Base-by-base conservation (phyloP, 1,140 invertebrate genomes). In the Ceratosolen fusciceps region DNA sequence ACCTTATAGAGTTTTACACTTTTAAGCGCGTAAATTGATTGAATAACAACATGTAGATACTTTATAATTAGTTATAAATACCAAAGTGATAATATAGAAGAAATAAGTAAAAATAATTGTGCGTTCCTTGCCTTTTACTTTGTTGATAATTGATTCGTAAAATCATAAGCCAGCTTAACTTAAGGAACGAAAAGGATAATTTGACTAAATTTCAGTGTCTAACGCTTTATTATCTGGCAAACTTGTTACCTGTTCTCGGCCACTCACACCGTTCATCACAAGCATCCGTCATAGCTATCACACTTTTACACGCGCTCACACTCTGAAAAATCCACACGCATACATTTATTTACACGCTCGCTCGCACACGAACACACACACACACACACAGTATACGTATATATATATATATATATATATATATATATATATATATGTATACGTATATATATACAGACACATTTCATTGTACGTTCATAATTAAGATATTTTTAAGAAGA, bases 401-500 rank as follows among this genome's bases (percentile, higher is more conserved):
- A n/a, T n/a, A n/a, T n/a, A n/a, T n/a, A n/a, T n/a, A n/a, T n/a
- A n/a, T n/a, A n/a, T n/a, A n/a, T n/a, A n/a, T n/a, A n/a, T n/a
- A n/a, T n/a, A n/a, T n/a, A n/a, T n/a, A n/a, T n/a, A n/a, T n/a
- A n/a, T n/a, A n/a, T n/a, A n/a, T n/a, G n/a, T n/a, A n/a, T n/a
- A n/a, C n/a, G n/a, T n/a, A n/a, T n/a, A n/a, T 43, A 47, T 60
- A 31, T 9, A 47, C 62, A 47, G 60, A 74, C 62, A 43, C 39
- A 67, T 67, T 67, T 39, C 4, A 68, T 47, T 68, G 37, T 68
- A 21, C 21, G 12, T 43, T 43, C 39, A 54, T 54, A 62, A 62
- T 72, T 62, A 72, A 67, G 47, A 73, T 52, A 70, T 56, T 72
- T 78, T 34, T 62, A 78, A 73, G 43, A 79, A 65, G 47, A 73